Percentiles rank a stretch among this genome's conserved stretches.
Conservation (phyloP, 2,113 vertebrate genomes). For the Ciconia stormi region DNA sequence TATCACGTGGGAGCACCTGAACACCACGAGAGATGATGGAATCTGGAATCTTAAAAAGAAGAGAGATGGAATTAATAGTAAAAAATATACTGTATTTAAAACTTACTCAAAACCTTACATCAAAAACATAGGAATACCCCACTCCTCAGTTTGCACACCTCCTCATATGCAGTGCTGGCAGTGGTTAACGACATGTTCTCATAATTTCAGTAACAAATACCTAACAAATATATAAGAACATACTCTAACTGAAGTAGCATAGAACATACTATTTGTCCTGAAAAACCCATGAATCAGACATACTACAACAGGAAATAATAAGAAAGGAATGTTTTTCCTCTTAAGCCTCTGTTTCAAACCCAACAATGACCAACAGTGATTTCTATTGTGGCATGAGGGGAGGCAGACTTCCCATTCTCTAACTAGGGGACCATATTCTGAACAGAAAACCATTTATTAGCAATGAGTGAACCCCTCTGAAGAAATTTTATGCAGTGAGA, state of each 20-base stretch:
- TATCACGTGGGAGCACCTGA: slow-evolving; percentile 98
- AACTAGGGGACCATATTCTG: not conserved
- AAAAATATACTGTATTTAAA: not conserved
- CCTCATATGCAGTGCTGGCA: not conserved
- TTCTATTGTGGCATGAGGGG: not conserved
- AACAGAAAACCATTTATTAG: not conserved
- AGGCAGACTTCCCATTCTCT: not conserved
- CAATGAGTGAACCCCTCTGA: not conserved
- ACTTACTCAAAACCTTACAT: not conserved
- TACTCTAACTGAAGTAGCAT: not conserved
- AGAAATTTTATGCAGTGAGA: not conserved
- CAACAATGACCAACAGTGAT: not conserved
- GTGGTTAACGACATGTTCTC: not conserved
- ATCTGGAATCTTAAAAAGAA: slow-evolving; percentile 90
- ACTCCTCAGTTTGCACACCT: not conserved
- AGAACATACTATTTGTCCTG: not conserved
- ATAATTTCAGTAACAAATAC: not conserved
- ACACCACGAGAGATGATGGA: slow-evolving; percentile 98
- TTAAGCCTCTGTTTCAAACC: not conserved
- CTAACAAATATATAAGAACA: not conserved
- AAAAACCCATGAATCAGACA: not conserved
- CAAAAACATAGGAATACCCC: not conserved
- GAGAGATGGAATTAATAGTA: not conserved
- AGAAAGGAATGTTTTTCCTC: not conserved
- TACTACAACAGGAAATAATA: not conserved